Evolutionary conservation across 2,113 vertebrate genomes (phyloP).

Genomic region (Oostethus manadensis): DNA sequence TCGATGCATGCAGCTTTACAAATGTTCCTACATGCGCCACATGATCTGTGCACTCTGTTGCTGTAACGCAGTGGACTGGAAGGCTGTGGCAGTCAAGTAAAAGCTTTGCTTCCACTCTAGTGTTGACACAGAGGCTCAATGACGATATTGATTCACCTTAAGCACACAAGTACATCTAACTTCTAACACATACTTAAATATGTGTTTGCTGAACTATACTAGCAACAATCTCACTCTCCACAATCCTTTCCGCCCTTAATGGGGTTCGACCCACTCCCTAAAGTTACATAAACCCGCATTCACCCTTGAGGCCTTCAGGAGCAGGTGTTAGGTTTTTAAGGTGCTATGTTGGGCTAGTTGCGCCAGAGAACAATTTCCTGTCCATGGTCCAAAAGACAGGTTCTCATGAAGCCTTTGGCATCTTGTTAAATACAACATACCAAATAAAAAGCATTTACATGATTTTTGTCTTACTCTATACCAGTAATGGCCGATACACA

Average conservation of each 20-base stretch:
- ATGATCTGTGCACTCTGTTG: not conserved
- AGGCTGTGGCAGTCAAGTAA: not conserved
- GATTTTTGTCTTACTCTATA: no score
- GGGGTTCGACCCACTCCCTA: constrained; percentile 13
- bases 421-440: not conserved
- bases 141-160: not conserved
- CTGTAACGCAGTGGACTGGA: not conserved
- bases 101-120: not conserved
- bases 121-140: not conserved
- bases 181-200: no score
- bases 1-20: not conserved
- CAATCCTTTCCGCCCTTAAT: not conserved
- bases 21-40: not conserved
- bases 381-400: constrained; percentile 6
- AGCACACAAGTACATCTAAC: no score
- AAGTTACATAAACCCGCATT: constrained; percentile 10
- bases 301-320: constrained; percentile 23
- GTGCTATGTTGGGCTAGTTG: not conserved
- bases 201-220: no score
- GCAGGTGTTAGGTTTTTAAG: constrained; percentile 30
- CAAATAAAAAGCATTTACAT: no score
- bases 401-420: not conserved
- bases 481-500: no score
- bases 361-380: constrained; percentile 3
- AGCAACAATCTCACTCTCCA: no score